phyloP scores from a whole-genome alignment of 2,113 vertebrate genomes.

The Dasypus novemcinctus region DNA sequence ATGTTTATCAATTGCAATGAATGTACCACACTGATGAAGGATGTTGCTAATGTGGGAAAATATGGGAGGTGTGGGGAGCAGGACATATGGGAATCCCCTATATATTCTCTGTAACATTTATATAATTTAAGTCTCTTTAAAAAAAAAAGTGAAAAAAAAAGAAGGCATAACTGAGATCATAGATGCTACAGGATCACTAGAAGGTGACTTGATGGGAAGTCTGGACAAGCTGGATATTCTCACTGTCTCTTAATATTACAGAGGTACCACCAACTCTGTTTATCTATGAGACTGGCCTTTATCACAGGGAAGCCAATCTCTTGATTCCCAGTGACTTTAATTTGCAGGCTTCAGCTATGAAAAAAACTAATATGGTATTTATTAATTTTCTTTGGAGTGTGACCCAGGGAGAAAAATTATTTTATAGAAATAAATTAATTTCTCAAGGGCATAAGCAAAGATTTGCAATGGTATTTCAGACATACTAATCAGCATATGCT shows the following conservation, averaged over 20 bases:
- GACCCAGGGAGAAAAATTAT: background rate
- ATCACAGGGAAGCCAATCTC: background rate
- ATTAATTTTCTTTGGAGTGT: constrained; percentile 32
- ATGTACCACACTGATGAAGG: no score
- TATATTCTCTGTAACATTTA: no score
- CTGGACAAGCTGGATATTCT: background rate
- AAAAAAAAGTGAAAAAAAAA: no score
- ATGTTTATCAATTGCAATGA: no score
- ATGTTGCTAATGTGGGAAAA: no score
- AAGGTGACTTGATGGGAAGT: background rate
- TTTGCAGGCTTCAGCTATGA: background rate
- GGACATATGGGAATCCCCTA: no score
- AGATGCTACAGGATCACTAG: background rate
- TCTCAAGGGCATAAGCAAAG: constrained; percentile 36
- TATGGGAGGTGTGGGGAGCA: no score
- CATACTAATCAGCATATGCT: background rate
- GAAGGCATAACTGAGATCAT: background rate
- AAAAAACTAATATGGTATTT: constrained; percentile 3
- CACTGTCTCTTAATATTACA: background rate
- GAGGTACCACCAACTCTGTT: background rate
- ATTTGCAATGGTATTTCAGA: constrained; percentile 24
- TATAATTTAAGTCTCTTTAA: no score
- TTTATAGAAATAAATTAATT: constrained; percentile 39
- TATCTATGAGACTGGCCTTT: background rate
- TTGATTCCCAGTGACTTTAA: background rate